Conservation (phyloP, 2,113 vertebrate species). For the Vimba vimba region DNA sequence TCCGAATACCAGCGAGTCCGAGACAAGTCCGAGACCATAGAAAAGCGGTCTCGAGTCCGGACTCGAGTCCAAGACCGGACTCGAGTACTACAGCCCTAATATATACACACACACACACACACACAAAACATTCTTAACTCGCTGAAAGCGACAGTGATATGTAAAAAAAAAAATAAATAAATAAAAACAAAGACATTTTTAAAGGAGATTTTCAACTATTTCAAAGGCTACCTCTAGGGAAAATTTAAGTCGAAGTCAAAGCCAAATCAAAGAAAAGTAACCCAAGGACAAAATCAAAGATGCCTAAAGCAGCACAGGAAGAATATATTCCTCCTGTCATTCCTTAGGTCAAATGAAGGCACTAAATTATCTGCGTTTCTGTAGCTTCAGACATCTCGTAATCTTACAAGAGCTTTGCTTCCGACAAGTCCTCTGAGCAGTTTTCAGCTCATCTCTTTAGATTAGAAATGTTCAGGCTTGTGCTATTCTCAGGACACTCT, state of each 20-base stretch:
- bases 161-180: not conserved
- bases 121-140: not conserved
- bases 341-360: constrained; percentile 17
- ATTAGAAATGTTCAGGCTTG: constrained; percentile 52
- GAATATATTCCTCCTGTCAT: not conserved
- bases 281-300: constrained; percentile 7
- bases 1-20: no score
- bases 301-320: not conserved
- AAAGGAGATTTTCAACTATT: not conserved
- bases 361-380: constrained; percentile 15
- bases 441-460: constrained; percentile 52
- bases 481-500: constrained; percentile 43
- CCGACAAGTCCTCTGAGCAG: constrained; percentile 34
- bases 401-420: constrained; percentile 6
- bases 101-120: no score
- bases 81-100: no score
- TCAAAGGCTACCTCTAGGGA: not conserved
- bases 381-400: not conserved
- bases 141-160: not conserved
- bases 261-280: not conserved
- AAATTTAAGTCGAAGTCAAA: not conserved
- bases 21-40: no score
- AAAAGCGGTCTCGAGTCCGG: no score
- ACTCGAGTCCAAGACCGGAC: no score
- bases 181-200: not conserved